Conservation (phyloP, 1,140 invertebrate species). For the Neodiprion virginianus region DNA sequence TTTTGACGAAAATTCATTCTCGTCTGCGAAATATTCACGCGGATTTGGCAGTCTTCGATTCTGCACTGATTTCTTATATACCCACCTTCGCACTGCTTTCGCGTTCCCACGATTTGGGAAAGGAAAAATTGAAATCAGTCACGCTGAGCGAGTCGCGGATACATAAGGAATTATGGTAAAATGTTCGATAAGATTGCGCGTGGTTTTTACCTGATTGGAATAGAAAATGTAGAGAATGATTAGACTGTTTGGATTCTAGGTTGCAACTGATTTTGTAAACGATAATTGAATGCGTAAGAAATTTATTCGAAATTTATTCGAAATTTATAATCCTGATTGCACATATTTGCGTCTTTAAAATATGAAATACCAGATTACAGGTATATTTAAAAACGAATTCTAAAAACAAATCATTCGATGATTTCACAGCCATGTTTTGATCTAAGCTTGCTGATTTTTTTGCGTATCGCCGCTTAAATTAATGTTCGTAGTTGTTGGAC, state of each 20-base stretch:
- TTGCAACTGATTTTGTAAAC: no score
- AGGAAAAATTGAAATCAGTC: not conserved
- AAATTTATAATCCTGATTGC: not conserved
- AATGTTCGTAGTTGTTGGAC: not conserved
- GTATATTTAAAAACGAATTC: not conserved
- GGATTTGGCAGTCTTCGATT: not conserved
- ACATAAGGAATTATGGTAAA: conserved; percentile 1
- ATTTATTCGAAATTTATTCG: no score
- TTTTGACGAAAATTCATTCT: not conserved
- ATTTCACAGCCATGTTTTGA: not conserved
- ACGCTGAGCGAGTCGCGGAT: not conserved
- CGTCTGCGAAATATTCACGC: not conserved
- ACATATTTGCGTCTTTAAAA: not conserved
- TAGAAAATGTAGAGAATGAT: not conserved
- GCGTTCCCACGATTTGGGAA: not conserved
- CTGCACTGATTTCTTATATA: not conserved
- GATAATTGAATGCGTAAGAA: no score
- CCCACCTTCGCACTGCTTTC: not conserved
- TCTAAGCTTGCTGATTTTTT: not conserved
- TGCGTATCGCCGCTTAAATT: not conserved
- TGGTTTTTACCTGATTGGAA: not conserved
- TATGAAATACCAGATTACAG: not conserved
- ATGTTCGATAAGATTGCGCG: not conserved
- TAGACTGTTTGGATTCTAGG: no score
- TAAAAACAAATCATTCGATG: not conserved